Evolutionary conservation across 2,113 vertebrate genomes (phyloP), one percentile per base, ranked within the genome.

Genomic region (Rhinoptilus africanus): DNA sequence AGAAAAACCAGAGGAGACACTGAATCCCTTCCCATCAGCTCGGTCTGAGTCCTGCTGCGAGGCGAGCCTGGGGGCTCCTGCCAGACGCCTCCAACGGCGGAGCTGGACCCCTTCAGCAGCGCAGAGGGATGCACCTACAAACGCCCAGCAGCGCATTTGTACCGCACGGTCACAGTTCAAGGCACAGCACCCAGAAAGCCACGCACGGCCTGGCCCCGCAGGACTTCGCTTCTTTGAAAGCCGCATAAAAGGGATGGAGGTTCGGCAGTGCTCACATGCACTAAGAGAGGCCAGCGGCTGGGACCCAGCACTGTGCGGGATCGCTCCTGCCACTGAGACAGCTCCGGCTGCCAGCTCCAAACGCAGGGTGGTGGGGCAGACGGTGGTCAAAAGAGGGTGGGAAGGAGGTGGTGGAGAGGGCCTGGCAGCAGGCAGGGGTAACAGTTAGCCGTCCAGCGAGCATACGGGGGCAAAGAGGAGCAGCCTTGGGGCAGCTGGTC

Each of bases 1-100:
- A 67, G n/a, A 54, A 81, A 57, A 64, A 59, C 9, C 16, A 28
- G 12, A 57, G 30, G 28, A 72, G 75, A 23, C 18, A 10, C 12
- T 2, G 27, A 57, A 57, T 48, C 28, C 51, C 45, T 57, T 68
- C 71, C 51, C n/a, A 11, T 50, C 12, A 75, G 53, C 30, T 48
- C 2, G 1, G 24, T 48, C 26, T 4, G 17, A 27, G 47, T 21
- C 8, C 57, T 37, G 32, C 62, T 53, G 50, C 0, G 0, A 12
- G 8, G 24, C 0, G 1, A 56, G 20, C 5, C 6, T 43, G 47
- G 16, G 60, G 57, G 21, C 10, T 47, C 24, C 6, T 30, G 71
- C 37, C 62, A 6, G 3, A 18, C 68, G 77, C 20, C 37, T 48
- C 43, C 76, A 32, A 2, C 62, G 5, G 5, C 9, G 6, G 51